Evolutionary conservation across 2,113 vertebrate genomes (phyloP), one percentile per base, ranked within the genome.

Genomic region (Scomber colias): DNA sequence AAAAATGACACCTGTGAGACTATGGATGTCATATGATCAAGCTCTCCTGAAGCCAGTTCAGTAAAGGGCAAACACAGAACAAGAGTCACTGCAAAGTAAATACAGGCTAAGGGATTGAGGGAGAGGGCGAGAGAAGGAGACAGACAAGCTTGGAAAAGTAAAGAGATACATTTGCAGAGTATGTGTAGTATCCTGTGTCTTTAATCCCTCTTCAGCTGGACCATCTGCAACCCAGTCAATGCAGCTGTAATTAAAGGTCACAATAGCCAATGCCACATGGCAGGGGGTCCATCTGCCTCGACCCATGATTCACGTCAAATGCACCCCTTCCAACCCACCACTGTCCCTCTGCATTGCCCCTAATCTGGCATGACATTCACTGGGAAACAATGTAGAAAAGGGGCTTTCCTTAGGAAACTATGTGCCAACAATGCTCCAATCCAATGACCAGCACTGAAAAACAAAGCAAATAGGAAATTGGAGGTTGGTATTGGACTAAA

Each of bases 171-270:
- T 45, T 65, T 12, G 50, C 30, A 61, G 55, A 67, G 30, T 13
- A 57, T 71, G 61, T 79, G 50, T 69, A 62, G 73, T 27, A n/a
- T 73, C 69, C 63, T 70, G 21, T 84, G 59, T 75, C 65, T 87
- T 75, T 89, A 82, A 88, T 79, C 75, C 77, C 40, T 83, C 63
- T 79, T 76, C 67, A 77, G 71, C 35, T 57, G 60, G 84, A 87
- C 87, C 88, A 92, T 94, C 93, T 92, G 91, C 85, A 89, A 75
- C 50, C 66, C 81, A 93, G 92, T 91, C 92, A 89, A 74, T 87
- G 81, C 63, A 69, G 71, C 76, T 90, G 87, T 92, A 93, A 93
- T 93, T 92, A 94, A 92, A 92, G 90, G 87, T 87, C 93, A 87
- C 67, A 74, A 91, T 87, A 90, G 91, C 66, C 78, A 64, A 91